Evolutionary conservation across 2,797 vertebrate genomes (phyloP).

Genomic region (Paramormyrops hopkinsi): DNA sequence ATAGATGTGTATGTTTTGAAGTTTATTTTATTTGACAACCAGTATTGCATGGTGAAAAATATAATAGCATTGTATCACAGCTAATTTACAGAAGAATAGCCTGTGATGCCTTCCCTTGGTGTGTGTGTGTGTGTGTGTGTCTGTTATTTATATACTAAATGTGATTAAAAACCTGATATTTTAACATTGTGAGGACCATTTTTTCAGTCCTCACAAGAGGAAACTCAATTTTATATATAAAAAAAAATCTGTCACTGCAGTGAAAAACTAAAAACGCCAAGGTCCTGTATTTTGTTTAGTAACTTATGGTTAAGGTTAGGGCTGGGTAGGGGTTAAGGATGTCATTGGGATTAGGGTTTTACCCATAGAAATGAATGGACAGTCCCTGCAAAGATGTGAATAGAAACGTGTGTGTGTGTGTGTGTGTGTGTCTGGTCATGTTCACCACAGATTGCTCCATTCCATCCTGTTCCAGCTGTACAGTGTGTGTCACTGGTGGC

Average conservation of each 20-base stretch:
- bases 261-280: neutral
- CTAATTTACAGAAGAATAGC: neutral
- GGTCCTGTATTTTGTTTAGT: neutral
- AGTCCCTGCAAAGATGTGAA: neutral
- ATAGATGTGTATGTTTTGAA: neutral
- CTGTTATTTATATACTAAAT: neutral
- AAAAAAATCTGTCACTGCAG: neutral
- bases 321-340: neutral
- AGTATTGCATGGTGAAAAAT: neutral
- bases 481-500: neutral
- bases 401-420: neutral
- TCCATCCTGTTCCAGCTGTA: neutral
- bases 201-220: neutral
- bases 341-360: neutral
- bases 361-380: neutral
- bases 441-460: neutral
- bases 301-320: neutral
- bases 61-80: neutral
- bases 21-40: constrained; percentile 7
- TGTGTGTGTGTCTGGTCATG: neutral
- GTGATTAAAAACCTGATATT: neutral
- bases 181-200: neutral
- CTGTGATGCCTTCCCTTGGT: neutral
- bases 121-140: neutral
- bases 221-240: neutral